Conservation (phyloP, 2,888 invertebrate species). For the Rapana venosa region DNA sequence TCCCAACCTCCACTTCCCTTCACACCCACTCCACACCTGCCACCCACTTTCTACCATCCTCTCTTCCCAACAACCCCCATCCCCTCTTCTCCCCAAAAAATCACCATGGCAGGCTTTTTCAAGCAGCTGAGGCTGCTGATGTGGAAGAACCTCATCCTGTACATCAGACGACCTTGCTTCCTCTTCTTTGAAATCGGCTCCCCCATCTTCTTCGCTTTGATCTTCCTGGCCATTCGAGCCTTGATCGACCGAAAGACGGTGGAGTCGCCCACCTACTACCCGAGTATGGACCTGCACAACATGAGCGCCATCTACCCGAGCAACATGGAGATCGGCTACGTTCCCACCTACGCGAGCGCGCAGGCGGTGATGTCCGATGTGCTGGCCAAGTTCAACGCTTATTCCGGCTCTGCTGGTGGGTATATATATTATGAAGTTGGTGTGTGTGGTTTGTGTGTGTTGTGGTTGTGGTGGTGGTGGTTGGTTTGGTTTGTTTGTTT, state of each 20-base stretch:
- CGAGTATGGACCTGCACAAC: background rate
- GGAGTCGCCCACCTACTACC: slow-evolving; percentile 36
- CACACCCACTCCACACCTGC: background rate
- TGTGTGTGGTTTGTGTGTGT: slow-evolving; percentile 26
- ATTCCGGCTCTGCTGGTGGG: background rate
- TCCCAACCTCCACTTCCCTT: too few relatives aligned
- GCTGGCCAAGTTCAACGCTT: background rate
- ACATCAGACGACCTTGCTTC: slow-evolving; percentile 61
- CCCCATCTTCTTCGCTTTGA: slow-evolving; percentile 61
- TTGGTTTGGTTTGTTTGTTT: background rate
- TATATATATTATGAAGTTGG: background rate
- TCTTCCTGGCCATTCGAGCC: slow-evolving; percentile 58
- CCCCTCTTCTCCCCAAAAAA: background rate
- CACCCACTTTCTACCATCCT: background rate
- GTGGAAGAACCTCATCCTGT: slow-evolving; percentile 68
- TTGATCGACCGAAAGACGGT: slow-evolving; percentile 32
- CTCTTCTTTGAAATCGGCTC: slow-evolving; percentile 65
- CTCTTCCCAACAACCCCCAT: background rate
- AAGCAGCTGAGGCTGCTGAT: slow-evolving; percentile 64
- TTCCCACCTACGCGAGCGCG: slow-evolving; percentile 25
- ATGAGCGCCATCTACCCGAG: background rate
- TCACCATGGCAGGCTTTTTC: slow-evolving; percentile 71
- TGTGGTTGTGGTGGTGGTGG: slow-evolving; percentile 1
- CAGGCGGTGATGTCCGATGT: slow-evolving; percentile 38
- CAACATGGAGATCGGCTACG: slow-evolving; percentile 33